Evolutionary conservation across 2,888 invertebrate genomes (phyloP).

Genomic region (Tiphia femorata): DNA sequence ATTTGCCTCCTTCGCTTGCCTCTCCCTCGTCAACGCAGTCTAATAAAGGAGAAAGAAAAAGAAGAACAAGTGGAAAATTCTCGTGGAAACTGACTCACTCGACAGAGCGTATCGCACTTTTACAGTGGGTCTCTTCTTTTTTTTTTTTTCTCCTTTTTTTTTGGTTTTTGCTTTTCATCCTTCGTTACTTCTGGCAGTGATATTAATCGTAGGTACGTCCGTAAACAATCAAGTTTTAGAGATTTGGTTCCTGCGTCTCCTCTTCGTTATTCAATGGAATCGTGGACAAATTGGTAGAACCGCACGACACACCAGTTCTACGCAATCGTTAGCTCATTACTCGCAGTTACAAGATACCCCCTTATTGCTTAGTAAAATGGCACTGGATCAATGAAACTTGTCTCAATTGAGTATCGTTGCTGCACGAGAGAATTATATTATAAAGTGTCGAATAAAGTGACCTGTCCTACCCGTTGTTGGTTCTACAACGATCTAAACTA

Average conservation of each 20-base stretch:
- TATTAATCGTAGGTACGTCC: conserved; percentile 47
- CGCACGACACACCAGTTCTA: conserved; percentile 24
- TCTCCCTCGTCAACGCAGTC: no score
- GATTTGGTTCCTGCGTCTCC: conserved; percentile 30
- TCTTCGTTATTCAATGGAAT: no score
- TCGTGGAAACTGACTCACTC: conserved; percentile 21
- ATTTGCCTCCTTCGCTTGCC: conserved; percentile 3
- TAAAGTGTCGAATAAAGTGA: conserved; percentile 28
- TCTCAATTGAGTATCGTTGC: conserved; percentile 55
- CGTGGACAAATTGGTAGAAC: conserved; percentile 42
- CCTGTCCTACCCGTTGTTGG: conserved; percentile 28
- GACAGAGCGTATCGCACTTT: conserved; percentile 16
- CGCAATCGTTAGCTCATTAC: conserved; percentile 20
- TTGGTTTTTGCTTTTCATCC: background rate
- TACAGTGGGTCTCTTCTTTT: conserved; percentile 1
- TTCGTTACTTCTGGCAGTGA: conserved; percentile 53
- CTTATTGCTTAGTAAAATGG: conserved; percentile 67
- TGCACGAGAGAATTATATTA: no score
- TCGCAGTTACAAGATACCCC: conserved; percentile 46
- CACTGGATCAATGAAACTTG: conserved; percentile 62
- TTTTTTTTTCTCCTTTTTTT: conserved; percentile 11
- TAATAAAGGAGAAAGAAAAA: no score
- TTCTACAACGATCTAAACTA: conserved; percentile 48
- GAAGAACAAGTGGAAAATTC: background rate
- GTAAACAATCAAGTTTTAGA: conserved; percentile 41